A percentile compares a stretch with the other conserved stretches of the same genome.
These are phyloP conservation scores for Barnardius zonarius DNA, from an alignment of 2,113 vertebrate species.

Conservation along the genomic window DNA sequence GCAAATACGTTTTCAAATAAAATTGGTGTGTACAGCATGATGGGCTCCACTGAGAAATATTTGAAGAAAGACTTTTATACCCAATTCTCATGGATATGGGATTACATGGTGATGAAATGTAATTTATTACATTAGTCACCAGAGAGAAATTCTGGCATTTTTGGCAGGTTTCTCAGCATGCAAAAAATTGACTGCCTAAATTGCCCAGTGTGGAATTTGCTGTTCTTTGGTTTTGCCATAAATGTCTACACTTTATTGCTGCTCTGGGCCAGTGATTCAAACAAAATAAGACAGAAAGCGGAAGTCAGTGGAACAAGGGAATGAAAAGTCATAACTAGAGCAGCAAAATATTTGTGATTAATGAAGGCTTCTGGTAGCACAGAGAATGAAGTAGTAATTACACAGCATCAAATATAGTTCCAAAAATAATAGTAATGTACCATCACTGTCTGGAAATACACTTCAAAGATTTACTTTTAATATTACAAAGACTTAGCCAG, in stretches of 20 bases:
- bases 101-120: constrained; percentile 20
- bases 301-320: neutral
- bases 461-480: neutral
- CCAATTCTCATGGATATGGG: neutral
- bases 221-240: constrained; percentile 24
- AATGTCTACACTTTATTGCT: constrained; percentile 14
- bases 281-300: neutral
- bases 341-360: constrained; percentile 37
- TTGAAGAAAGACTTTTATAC: constrained; percentile 19
- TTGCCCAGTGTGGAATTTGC: neutral
- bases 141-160: constrained; percentile 20
- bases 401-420: neutral
- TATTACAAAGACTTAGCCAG: neutral
- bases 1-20: neutral
- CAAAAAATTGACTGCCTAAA: constrained; percentile 22
- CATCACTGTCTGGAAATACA: neutral
- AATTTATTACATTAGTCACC: constrained; percentile 58
- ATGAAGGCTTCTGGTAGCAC: neutral
- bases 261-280: neutral
- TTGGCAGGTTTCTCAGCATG: constrained; percentile 44
- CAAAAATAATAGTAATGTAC: constrained; percentile 2
- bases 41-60: constrained; percentile 2
- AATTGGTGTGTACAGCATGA: neutral
- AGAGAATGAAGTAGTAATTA: neutral
- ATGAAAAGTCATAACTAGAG: neutral